Conservation (phyloP, 1,140 invertebrate species). For the Euglossa dilemma region DNA sequence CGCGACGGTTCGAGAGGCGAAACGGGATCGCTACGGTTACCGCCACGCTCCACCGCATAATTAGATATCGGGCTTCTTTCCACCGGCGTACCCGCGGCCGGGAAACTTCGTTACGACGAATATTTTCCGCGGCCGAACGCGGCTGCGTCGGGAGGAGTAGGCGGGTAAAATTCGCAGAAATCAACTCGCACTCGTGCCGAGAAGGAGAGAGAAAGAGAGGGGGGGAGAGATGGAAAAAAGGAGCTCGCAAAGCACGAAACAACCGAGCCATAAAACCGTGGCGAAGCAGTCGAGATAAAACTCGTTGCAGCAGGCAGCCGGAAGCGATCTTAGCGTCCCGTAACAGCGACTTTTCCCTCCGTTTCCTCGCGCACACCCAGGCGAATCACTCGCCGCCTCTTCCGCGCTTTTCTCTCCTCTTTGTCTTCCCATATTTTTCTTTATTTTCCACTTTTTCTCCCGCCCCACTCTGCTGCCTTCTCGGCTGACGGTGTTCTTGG, state of each 20-base stretch:
- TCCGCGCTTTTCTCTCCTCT: not conserved
- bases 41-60: conserved; percentile 23
- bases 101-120: conserved; percentile 25
- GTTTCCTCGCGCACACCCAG: not conserved
- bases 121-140: conserved; percentile 18
- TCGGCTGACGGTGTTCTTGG: no score
- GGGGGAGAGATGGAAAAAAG: not conserved
- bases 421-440: not conserved
- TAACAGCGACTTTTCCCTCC: not conserved
- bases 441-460: not conserved
- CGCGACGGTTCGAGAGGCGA: not conserved
- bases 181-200: not conserved
- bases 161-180: not conserved
- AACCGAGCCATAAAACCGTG: conserved; percentile 20
- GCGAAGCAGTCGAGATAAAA: conserved; percentile 23
- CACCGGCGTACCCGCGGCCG: no score
- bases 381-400: not conserved
- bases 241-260: conserved; percentile 3
- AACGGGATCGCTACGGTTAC: conserved; percentile 5
- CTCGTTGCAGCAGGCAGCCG: not conserved
- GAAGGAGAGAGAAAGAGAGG: not conserved
- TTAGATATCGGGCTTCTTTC: conserved; percentile 12
- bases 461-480: not conserved
- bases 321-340: conserved; percentile 15
- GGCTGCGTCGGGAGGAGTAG: not conserved